Evolutionary conservation across 2,888 invertebrate species (phyloP).

Genomic region (Campoplex nolae): DNA sequence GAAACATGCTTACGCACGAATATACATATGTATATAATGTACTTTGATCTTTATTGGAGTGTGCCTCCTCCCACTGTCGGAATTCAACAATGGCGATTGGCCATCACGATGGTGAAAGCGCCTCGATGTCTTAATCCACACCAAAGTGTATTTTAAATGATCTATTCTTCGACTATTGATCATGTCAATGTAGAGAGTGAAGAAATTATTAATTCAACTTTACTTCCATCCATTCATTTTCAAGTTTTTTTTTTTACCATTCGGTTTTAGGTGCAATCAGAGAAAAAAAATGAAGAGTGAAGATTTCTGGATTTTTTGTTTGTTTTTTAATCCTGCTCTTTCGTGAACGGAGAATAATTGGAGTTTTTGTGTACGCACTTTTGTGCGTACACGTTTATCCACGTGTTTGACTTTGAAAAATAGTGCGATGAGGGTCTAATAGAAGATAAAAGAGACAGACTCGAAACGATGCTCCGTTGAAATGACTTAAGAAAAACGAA

Average conservation of each 20-base stretch:
- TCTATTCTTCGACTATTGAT: slow-evolving; percentile 17
- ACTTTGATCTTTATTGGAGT: slow-evolving; percentile 40
- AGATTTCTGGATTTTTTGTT: background rate
- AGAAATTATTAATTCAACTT: slow-evolving; percentile 4
- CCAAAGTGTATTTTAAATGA: slow-evolving; percentile 33
- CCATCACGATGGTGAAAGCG: slow-evolving; percentile 61
- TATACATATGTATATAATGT: slow-evolving; percentile 17
- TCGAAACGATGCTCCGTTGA: background rate
- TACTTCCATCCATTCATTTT: background rate
- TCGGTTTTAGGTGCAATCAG: background rate
- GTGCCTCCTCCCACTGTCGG: slow-evolving; percentile 56
- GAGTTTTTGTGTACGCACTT: too few species aligned
- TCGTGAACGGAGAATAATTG: too few species aligned
- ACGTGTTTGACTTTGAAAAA: too few species aligned
- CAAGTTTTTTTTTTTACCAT: background rate
- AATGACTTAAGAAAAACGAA: background rate
- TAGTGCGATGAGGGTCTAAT: too few species aligned
- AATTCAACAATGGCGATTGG: slow-evolving; percentile 63
- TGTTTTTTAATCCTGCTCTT: background rate
- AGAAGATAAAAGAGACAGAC: too few species aligned
- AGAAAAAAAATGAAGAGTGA: background rate
- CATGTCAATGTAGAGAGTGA: background rate
- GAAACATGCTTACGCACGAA: slow-evolving; percentile 34
- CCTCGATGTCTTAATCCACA: slow-evolving; percentile 44
- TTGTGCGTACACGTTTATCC: too few species aligned